These are phyloP conservation scores for Ptilonorhynchus violaceus DNA, from an alignment of 2,113 vertebrate genomes.

Conservation along the genomic window DNA sequence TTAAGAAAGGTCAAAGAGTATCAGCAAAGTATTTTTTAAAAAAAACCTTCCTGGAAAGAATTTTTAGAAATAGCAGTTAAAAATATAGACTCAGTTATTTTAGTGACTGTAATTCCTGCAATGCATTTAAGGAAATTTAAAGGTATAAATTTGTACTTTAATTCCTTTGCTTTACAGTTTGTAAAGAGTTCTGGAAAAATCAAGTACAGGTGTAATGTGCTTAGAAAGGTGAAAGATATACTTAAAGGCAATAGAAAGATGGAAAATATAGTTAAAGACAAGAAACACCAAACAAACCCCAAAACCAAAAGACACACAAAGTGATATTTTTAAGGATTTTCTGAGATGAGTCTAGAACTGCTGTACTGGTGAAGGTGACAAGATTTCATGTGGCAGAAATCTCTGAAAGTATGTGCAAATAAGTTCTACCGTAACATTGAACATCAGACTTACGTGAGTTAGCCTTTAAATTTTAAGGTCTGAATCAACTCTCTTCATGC, in stretches of 20 bases:
- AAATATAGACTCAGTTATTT: not conserved
- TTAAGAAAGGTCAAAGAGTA: not conserved
- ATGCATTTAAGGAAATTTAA: not conserved
- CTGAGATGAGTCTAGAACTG: not conserved
- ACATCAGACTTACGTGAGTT: not conserved
- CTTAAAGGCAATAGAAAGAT: not conserved
- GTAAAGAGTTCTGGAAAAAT: constrained; percentile 18
- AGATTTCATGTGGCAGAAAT: not conserved
- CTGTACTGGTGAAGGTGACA: not conserved
- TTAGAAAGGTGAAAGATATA: not conserved
- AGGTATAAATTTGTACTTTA: not conserved
- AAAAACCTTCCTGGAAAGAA: not conserved
- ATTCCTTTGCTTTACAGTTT: not conserved
- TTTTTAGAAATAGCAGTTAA: not conserved
- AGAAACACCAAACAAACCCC: not conserved
- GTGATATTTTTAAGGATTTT: not conserved
- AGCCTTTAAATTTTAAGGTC: not conserved
- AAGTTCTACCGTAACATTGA: not conserved
- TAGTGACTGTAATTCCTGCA: not conserved
- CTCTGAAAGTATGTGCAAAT: not conserved
- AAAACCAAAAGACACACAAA: not conserved
- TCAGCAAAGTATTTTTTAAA: not conserved
- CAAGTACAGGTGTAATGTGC: not conserved
- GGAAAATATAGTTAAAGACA: not conserved
- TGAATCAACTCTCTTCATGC: not conserved